Evolutionary conservation across 1,140 invertebrate species (phyloP).

Genomic region (Drosophila jambulina): DNA sequence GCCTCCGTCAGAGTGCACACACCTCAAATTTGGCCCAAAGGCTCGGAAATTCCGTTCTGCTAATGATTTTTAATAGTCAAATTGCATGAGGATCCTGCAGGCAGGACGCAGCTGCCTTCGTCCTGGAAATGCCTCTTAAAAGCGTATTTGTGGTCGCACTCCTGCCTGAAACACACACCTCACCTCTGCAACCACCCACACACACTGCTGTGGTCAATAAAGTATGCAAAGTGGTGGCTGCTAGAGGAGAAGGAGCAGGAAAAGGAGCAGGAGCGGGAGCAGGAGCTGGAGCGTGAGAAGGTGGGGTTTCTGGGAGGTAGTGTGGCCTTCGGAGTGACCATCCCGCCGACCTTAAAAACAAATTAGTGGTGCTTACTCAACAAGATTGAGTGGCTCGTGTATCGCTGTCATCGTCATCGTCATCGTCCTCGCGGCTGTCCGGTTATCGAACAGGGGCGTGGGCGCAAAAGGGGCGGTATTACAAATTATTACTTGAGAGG

Average conservation of each 20-base stretch:
- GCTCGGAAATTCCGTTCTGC: constrained; percentile 61
- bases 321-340: constrained; percentile 16
- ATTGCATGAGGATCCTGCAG: constrained; percentile 60
- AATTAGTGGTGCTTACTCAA: constrained; percentile 81
- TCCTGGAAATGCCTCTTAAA: constrained; percentile 63
- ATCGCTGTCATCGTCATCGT: constrained; percentile 69
- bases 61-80: constrained; percentile 82
- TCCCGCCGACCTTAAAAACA: constrained; percentile 63
- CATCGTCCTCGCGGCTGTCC: constrained; percentile 31
- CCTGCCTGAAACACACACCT: constrained; percentile 45
- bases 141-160: constrained; percentile 61
- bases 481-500: background rate
- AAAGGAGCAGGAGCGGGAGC: background rate
- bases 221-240: constrained; percentile 64
- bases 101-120: constrained; percentile 39
- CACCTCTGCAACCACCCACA: constrained; percentile 17
- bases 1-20: constrained; percentile 26
- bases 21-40: constrained; percentile 24
- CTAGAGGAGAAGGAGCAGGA: background rate
- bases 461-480: background rate
- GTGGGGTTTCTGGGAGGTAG: background rate
- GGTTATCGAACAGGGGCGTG: constrained; percentile 10
- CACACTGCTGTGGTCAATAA: constrained; percentile 66
- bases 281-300: background rate
- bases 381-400: constrained; percentile 74